Evolutionary conservation across 1,140 invertebrate genomes (phyloP).

Genomic region (Megalonaias nervosa): DNA sequence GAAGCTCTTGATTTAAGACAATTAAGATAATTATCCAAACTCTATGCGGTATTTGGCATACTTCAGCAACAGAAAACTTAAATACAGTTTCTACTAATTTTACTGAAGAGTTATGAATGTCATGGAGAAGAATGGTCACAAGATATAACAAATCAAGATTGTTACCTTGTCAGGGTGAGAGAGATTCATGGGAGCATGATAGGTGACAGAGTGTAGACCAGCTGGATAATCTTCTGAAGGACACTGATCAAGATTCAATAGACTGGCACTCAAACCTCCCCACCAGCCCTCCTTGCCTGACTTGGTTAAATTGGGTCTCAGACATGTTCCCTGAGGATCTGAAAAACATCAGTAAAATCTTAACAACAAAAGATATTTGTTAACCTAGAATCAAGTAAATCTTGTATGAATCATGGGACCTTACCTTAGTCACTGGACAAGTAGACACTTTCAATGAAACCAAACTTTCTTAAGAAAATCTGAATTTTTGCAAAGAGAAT

Average conservation of each 20-base stretch:
- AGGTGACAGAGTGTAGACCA: slow-evolving; percentile 90
- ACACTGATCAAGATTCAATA: slow-evolving; percentile 81
- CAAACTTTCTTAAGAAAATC: too few relatives aligned
- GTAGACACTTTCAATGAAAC: not conserved
- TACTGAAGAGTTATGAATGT: too few relatives aligned
- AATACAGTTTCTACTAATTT: too few relatives aligned
- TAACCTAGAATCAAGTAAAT: not conserved
- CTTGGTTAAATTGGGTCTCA: slow-evolving; percentile 72
- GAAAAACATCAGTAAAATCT: slow-evolving; percentile 2
- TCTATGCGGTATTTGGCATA: too few relatives aligned
- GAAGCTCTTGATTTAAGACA: too few relatives aligned
- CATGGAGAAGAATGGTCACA: too few relatives aligned
- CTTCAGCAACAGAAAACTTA: too few relatives aligned
- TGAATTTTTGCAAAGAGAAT: too few relatives aligned
- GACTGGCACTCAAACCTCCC: slow-evolving; percentile 86
- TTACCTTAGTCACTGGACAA: not conserved
- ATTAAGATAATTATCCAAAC: too few relatives aligned
- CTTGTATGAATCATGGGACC: not conserved
- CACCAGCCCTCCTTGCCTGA: slow-evolving; percentile 90
- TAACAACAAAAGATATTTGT: not conserved
- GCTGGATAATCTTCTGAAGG: slow-evolving; percentile 85
- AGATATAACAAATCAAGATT: not conserved
- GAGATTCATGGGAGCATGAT: slow-evolving; percentile 81
- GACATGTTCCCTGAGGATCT: slow-evolving; percentile 57
- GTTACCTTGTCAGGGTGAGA: slow-evolving; percentile 84